phyloP scores from a whole-genome alignment of 2,113 vertebrate species.

The Aspiorhynchus laticeps region DNA sequence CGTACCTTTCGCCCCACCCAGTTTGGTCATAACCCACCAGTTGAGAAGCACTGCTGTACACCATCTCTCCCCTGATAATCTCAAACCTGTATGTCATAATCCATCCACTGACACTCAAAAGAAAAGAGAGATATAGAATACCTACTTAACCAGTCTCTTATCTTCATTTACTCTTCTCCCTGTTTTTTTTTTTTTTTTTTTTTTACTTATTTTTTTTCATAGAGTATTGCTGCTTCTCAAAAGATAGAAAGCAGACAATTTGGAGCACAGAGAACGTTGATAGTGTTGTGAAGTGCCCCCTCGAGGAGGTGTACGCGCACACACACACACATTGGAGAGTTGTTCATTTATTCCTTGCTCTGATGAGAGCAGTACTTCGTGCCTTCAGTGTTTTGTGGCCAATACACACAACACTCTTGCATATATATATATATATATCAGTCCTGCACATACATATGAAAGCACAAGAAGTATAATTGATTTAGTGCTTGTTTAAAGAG shows the following conservation, averaged over 20 bases:
- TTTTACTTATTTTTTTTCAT: conserved; percentile 10
- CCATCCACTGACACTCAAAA: conserved; percentile 1
- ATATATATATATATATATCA: not conserved
- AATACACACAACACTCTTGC: not conserved
- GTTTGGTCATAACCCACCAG: not conserved
- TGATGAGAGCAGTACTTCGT: conserved; percentile 12
- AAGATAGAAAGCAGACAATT: conserved; percentile 37
- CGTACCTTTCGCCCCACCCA: not conserved
- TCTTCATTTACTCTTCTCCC: conserved; percentile 19
- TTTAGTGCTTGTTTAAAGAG: conserved; percentile 37
- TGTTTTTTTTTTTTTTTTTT: not conserved
- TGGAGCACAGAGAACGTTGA: conserved; percentile 31
- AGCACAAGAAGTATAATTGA: conserved; percentile 37
- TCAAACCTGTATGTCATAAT: conserved; percentile 31
- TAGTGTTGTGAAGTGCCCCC: conserved; percentile 41
- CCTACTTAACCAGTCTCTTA: conserved; percentile 27
- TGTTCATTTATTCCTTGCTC: conserved; percentile 27
- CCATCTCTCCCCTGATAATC: conserved; percentile 9
- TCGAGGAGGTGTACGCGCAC: conserved; percentile 7
- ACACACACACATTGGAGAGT: conserved; percentile 3
- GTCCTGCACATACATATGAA: not conserved
- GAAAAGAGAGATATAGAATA: not conserved
- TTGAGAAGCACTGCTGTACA: not conserved
- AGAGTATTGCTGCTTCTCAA: conserved; percentile 18
- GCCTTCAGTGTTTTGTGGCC: conserved; percentile 24